Base-by-base conservation (phyloP, 2,113 vertebrate species). In the Malurus cyaneus region DNA sequence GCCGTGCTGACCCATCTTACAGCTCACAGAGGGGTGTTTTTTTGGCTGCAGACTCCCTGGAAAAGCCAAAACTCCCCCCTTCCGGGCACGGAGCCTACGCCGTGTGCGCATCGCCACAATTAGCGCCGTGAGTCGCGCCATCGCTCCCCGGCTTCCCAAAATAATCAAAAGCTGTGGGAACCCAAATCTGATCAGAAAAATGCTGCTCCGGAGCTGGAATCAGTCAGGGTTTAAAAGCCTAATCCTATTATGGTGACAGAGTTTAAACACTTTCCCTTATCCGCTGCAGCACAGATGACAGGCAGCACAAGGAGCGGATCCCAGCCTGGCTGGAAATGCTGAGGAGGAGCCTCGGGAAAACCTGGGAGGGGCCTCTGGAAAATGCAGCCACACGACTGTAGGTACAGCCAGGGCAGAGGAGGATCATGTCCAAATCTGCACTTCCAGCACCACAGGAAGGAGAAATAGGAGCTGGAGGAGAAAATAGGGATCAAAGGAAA, bases 71-170 rank as follows among this genome's bases (percentile, higher is more conserved):
- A 11, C 29, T 74, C 17, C 6, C 46, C 13, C 14, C 3, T 32
- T 64, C 34, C 6, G 12, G 20, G 31, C 0, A 1, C 0, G 26
- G 65, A 80, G 41, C 42, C 60, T 3, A 25, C 2, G 0, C 54
- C 8, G 4, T 2, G 10, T 1, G 9, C 2, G 11, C 47, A 67
- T 41, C 4, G 0, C 21, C 19, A 3, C 47, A 71, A 76, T 81
- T 47, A 57, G 53, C 62, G 28, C 2, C 0, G 47, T 17, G 36
- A 61, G 79, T 29, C 1, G 4, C 84, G 29, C 49, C 66, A 12
- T 25, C 11, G 4, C 84, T 95, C 53, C 29, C 86, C 64, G 32
- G 74, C 91, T 47, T 94, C 90, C 94, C 56, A 87, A 94, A 92
- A 82, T 77, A 94, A 93, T 59, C 41, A 36, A 61, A 92, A 53